Evolutionary conservation across 2,113 vertebrate species (phyloP).

Genomic region (Podarcis raffonei): DNA sequence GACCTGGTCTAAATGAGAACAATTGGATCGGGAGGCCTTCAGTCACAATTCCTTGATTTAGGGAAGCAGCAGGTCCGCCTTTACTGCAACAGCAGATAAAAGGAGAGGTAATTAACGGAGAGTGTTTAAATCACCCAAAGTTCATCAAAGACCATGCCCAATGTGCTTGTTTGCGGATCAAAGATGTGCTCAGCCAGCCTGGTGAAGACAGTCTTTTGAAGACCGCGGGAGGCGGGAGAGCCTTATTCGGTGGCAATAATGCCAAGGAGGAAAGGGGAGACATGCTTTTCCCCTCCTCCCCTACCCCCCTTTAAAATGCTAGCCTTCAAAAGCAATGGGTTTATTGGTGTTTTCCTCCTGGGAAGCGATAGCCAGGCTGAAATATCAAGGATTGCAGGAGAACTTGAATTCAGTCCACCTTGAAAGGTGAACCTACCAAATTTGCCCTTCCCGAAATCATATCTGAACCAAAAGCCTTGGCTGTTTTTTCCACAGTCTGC

Average conservation of each 20-base stretch:
- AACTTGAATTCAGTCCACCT: too few relatives aligned
- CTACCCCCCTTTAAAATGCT: slow-evolving; percentile 20
- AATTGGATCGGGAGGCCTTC: slow-evolving; percentile 77
- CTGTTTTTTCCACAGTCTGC: too few relatives aligned
- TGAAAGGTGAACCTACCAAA: too few relatives aligned
- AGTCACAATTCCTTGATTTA: slow-evolving; percentile 79
- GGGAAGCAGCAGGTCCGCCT: slow-evolving; percentile 65
- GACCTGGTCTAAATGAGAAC: slow-evolving; percentile 76
- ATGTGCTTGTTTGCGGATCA: slow-evolving; percentile 57
- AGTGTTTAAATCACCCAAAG: slow-evolving; percentile 87
- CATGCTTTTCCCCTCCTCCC: background rate
- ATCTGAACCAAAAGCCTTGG: too few relatives aligned
- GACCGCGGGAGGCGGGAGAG: slow-evolving; percentile 21
- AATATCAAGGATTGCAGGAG: background rate
- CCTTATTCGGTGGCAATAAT: slow-evolving; percentile 1
- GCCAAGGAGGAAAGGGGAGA: slow-evolving; percentile 18
- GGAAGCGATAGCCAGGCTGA: background rate
- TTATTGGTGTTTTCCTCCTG: background rate
- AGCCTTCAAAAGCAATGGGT: background rate
- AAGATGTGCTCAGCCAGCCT: slow-evolving; percentile 54
- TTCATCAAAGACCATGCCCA: slow-evolving; percentile 85
- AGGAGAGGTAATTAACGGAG: slow-evolving; percentile 86
- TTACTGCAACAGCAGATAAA: slow-evolving; percentile 80
- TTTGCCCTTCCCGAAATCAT: too few relatives aligned
- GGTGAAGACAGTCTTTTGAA: slow-evolving; percentile 43